Base-by-base conservation (phyloP, 1,140 invertebrate genomes). In the Protaetia brevitarsis region DNA sequence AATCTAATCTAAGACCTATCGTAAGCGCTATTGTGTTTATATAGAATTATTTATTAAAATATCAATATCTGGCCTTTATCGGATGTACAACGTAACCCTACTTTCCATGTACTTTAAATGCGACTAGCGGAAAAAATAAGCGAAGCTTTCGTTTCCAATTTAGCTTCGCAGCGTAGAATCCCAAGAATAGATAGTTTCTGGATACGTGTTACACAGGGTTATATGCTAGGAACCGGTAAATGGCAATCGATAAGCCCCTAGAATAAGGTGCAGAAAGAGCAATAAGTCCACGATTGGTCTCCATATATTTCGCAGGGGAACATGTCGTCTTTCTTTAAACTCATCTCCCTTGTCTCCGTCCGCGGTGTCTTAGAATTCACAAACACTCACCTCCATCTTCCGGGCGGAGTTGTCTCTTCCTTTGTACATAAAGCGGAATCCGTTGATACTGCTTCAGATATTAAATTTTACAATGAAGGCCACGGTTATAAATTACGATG, bases 181-280 rank as follows among this genome's bases (percentile, higher is more conserved):
- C 16, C 2, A 8, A 16, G 41, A 23, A 51, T 51, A 36, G 41
- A 51, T 51, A 51, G 41, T 51, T 51, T 51, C 19, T 51, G 19
- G 57, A 58, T 65, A 59, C 64, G 64, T 63, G 60, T 30, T 37
- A 26, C 27, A 66, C 64, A 57, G 59, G 36, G 64, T 65, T 62
- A 69, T 66, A 69, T 66, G 68, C 60, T 63, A 6, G 65, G 34
- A 69, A 45, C 34, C 60, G 63, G 68, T 67, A 69, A 69, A 68
- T 69, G 67, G 69, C 69, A 71, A 71, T 71, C 69, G 69, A 71
- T 71, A 69, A 67, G 65, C 57, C 56, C 45, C 26, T 56, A 58
- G 69, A 71, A 71, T 69, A 65, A 71, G 69, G 69, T 71, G 68
- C 61, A 65, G 69, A 71, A 67, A 67, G 67, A 66, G 61, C 68